These are phyloP conservation scores for Pachydiplax longipennis DNA, from an alignment of 2,888 invertebrate genomes.

Conservation along the genomic window DNA sequence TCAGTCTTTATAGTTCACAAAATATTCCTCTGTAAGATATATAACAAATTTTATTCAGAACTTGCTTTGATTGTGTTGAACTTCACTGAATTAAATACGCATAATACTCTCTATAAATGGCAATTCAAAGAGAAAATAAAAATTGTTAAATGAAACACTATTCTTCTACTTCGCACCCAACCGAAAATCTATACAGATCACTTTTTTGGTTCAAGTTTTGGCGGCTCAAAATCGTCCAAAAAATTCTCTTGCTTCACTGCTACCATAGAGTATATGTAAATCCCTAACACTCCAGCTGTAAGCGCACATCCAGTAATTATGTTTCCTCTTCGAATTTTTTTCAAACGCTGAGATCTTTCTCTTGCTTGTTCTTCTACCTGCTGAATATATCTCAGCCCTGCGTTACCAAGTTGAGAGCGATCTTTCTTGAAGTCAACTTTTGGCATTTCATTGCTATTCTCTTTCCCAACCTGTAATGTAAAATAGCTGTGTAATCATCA, in stretches of 20 bases:
- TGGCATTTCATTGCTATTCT: constrained; percentile 63
- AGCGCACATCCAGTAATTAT: constrained; percentile 71
- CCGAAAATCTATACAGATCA: not conserved
- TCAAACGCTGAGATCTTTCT: constrained; percentile 73
- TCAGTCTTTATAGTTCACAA: no score
- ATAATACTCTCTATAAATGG: no score
- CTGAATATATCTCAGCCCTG: constrained; percentile 81
- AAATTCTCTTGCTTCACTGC: constrained; percentile 92
- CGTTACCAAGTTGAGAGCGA: constrained; percentile 57
- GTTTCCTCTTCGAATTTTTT: constrained; percentile 70
- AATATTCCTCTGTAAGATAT: no score
- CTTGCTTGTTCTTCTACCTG: constrained; percentile 78
- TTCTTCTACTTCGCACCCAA: not conserved
- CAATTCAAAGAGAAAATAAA: no score
- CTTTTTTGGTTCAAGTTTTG: constrained; percentile 57
- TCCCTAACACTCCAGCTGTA: constrained; percentile 73
- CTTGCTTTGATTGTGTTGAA: no score
- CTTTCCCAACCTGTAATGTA: constrained; percentile 10
- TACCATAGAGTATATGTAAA: constrained; percentile 85
- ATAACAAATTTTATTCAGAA: no score
- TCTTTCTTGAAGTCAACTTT: constrained; percentile 63
- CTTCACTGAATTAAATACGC: no score
- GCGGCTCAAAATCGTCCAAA: constrained; percentile 91
- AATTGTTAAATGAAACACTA: not conserved
- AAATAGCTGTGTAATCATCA: no score